Evolutionary conservation across 2,888 invertebrate species (phyloP), one percentile per base, ranked within the genome.

Genomic region (Sphecodes monilicornis): DNA sequence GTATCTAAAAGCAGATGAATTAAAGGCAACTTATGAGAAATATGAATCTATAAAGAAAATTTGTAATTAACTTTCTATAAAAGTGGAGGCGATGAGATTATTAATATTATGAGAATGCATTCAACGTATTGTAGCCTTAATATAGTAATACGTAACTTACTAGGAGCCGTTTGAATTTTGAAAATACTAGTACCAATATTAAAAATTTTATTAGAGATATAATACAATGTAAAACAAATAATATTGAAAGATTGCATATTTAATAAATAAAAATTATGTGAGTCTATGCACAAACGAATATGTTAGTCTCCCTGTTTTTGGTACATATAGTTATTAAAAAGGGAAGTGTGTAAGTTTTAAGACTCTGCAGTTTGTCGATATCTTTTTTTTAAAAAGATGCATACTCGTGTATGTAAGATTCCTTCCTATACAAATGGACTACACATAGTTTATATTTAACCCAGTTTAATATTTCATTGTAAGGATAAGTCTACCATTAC

Each of bases 171-270:
- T 86, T 80, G 80, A 85, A 80, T 85, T 85, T 86, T 86, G 82
- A 76, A 86, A 82, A 82, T 80, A 85, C 64, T 87, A 87, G 74
- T 86, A 84, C 68, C 57, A 60, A 84, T 75, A 86, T 79, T 74
- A 79, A 87, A 54, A 80, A 86, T 84, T 81, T 86, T 86, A 86
- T 84, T 86, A 86, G 84, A 78, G 76, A 76, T 86, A 80, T 87
- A 78, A 81, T 83, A 86, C 70, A 76, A 86, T 87, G 86, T 86
- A 86, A 86, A 84, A 81, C 84, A 72, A 76, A 75, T 78, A 70
- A 78, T 86, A 81, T 54, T 74, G 54, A 77, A 77, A 87, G 86
- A 84, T 86, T 87, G 68, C 84, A 78, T 87, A 81, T 86, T 86
- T 84, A 87, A 84, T 81, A 79, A 86, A 86, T 84, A 87, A 86